phyloP scores from a whole-genome alignment of 2,888 invertebrate genomes.

The Drosophila melanosoma region DNA sequence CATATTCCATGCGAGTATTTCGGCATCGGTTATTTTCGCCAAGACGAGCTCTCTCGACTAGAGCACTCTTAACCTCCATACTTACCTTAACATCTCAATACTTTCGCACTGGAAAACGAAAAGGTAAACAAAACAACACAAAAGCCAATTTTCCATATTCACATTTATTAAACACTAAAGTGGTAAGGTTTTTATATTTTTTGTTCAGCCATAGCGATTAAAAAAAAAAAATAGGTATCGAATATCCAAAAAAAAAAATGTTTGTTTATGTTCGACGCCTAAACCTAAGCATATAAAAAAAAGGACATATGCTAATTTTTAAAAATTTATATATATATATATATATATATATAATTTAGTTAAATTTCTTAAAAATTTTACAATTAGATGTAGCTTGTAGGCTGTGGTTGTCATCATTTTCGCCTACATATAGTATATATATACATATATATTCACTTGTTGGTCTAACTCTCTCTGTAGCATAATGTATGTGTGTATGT shows the following conservation, averaged over 20 bases:
- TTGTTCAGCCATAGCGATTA: conserved; percentile 66
- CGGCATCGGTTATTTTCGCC: no score
- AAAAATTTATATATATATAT: conserved; percentile 11
- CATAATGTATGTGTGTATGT: conserved; percentile 3
- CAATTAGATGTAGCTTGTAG: conserved; percentile 25
- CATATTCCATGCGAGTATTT: not conserved
- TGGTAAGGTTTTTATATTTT: conserved; percentile 58
- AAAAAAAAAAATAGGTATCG: conserved; percentile 49
- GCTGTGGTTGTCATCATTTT: conserved; percentile 11
- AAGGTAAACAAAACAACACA: not conserved
- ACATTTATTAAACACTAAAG: conserved; percentile 73
- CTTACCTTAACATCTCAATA: not conserved
- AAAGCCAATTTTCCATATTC: conserved; percentile 45
- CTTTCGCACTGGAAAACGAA: not conserved
- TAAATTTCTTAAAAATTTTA: conserved; percentile 25
- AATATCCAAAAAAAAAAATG: conserved; percentile 50
- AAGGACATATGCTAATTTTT: conserved; percentile 13
- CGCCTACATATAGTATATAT: conserved; percentile 15
- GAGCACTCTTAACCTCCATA: not conserved
- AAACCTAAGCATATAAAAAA: conserved; percentile 45
- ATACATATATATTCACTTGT: conserved; percentile 38
- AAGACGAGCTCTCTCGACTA: not conserved
- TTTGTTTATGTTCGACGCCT: conserved; percentile 17
- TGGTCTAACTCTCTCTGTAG: conserved; percentile 33
- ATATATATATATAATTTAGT: not conserved